Evolutionary conservation across 92 coral and sea anemone genomes (phyloP).

Genomic region (Desmophyllum pertusum): DNA sequence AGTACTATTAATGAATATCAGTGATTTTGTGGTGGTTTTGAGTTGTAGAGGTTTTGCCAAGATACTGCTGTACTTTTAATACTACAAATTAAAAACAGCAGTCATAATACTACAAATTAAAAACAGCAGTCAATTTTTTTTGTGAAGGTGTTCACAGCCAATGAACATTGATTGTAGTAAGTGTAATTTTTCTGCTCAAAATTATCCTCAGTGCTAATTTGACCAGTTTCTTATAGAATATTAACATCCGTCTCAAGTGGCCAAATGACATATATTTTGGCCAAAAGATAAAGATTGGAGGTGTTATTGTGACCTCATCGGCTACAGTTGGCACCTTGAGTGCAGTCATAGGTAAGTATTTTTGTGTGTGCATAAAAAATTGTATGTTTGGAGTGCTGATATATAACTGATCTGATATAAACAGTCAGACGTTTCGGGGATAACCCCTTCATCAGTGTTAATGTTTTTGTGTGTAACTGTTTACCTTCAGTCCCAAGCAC

Average conservation of each 20-base stretch:
- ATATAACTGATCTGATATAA: too few species aligned
- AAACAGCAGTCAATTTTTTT: neutral
- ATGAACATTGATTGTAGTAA: too few species aligned
- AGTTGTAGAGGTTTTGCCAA: too few species aligned
- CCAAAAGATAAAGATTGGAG: conserved; percentile 82
- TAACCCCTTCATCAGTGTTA: neutral
- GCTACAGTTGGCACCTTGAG: conserved; percentile 55
- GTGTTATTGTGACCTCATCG: conserved; percentile 90
- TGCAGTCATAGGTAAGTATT: conserved; percentile 77
- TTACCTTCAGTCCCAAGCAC: too few species aligned
- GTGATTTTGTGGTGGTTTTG: too few species aligned
- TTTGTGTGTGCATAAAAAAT: neutral
- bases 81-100: too few species aligned
- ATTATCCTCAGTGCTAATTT: neutral
- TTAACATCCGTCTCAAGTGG: conserved; percentile 83
- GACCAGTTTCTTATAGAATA: conserved; percentile 43
- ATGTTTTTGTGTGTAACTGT: neutral
- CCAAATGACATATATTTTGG: conserved; percentile 97
- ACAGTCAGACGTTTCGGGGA: too few species aligned
- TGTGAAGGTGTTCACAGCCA: too few species aligned
- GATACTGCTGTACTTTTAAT: too few species aligned
- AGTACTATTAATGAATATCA: too few species aligned
- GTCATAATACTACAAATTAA: too few species aligned
- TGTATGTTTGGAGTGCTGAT: too few species aligned
- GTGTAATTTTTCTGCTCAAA: neutral